Conservation (phyloP, 2,797 vertebrate genomes). For the Pteronotus mesoamericanus region DNA sequence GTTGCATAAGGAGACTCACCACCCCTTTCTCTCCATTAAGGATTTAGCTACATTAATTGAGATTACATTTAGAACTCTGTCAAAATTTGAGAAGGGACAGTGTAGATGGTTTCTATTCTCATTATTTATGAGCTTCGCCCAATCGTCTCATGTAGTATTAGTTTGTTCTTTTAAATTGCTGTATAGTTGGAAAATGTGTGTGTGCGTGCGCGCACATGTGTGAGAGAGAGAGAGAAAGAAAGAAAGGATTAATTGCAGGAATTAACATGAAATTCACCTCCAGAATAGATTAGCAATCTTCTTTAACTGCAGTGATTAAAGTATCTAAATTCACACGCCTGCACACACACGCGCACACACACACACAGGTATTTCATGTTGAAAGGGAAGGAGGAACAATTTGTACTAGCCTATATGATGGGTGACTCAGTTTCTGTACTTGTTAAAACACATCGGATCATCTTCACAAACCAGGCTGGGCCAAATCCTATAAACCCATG, state of each 20-base stretch:
- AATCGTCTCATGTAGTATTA: background rate
- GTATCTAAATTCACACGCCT: background rate
- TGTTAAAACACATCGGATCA: background rate
- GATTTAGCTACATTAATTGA: background rate
- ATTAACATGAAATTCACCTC: background rate
- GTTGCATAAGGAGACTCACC: too few relatives aligned
- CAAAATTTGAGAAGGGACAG: accelerated
- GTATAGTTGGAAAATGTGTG: background rate
- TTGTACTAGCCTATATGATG: background rate
- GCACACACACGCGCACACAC: background rate
- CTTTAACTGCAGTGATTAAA: background rate
- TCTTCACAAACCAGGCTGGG: background rate
- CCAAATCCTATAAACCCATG: background rate
- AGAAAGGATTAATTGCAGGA: background rate
- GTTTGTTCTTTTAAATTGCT: background rate
- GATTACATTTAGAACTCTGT: background rate
- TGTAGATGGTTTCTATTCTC: background rate
- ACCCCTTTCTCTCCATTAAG: background rate
- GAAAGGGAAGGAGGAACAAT: background rate
- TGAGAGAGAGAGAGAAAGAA: background rate
- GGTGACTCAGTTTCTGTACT: background rate
- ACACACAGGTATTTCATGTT: background rate
- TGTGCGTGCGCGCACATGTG: background rate
- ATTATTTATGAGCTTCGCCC: background rate
- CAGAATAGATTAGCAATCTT: background rate